These are phyloP conservation scores for Microcebus tavaratra DNA, from an alignment of 2,113 vertebrate species.

Conservation along the genomic window DNA sequence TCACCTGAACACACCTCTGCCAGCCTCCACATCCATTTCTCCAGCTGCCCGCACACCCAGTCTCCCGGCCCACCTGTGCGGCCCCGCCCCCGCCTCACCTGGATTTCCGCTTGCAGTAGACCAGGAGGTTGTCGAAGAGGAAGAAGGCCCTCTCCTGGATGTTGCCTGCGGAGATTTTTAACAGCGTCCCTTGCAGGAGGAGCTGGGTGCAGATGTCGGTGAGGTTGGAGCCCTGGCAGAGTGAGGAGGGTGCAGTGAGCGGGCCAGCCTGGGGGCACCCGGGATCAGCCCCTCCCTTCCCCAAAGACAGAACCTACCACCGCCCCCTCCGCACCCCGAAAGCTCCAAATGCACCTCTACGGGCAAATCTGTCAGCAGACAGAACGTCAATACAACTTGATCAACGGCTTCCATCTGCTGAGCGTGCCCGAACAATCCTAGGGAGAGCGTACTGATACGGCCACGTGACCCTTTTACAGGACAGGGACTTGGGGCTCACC, in stretches of 20 bases:
- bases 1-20: neutral
- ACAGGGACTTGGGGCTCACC: neutral
- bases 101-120: conserved; percentile 99
- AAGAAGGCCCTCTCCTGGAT: conserved; percentile 99
- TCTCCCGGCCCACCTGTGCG: conserved; percentile 81
- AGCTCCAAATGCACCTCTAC: neutral
- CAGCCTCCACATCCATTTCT: neutral
- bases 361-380: neutral
- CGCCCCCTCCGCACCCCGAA: neutral
- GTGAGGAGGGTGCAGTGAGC: neutral
- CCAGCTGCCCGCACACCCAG: neutral
- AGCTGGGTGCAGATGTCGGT: conserved; percentile 98
- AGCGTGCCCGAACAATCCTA: rapidly evolving
- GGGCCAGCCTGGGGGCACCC: neutral
- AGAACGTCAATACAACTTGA: neutral
- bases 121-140: conserved; percentile 98
- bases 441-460: rapidly evolving
- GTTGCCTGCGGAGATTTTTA: conserved; percentile 99
- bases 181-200: conserved; percentile 94
- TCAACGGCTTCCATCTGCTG: rapidly evolving
- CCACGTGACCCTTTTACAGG: neutral
- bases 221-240: conserved; percentile 94
- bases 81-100: conserved; percentile 85
- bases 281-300: neutral
- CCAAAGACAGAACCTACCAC: neutral